Conservation (phyloP, 1,140 invertebrate genomes). For the Drosophila littoralis region DNA sequence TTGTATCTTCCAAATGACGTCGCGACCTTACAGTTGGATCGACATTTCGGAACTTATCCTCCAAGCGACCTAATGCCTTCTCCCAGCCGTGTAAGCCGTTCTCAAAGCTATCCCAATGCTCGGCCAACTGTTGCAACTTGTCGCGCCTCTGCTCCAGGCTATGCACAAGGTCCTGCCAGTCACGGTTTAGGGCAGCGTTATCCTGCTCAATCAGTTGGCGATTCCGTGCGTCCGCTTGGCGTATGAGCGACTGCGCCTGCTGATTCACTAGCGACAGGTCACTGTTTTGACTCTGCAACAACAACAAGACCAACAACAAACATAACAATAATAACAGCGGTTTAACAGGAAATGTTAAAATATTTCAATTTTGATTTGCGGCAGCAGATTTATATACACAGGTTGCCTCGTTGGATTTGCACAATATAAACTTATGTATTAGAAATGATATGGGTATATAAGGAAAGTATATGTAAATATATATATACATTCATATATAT, state of each 20-base stretch:
- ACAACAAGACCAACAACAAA: slow-evolving; percentile 13
- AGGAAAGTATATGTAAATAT: slow-evolving; percentile 4
- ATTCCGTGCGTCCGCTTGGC: slow-evolving; percentile 87
- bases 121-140: slow-evolving; percentile 87
- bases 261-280: slow-evolving; percentile 86
- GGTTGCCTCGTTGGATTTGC: not conserved
- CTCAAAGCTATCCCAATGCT: slow-evolving; percentile 92
- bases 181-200: slow-evolving; percentile 87
- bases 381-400: not conserved
- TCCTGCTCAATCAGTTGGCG: slow-evolving; percentile 87
- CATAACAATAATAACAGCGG: slow-evolving; percentile 19
- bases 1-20: slow-evolving; percentile 89
- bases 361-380: slow-evolving; percentile 6
- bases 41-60: slow-evolving; percentile 90
- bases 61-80: slow-evolving; percentile 86
- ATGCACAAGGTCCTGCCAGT: slow-evolving; percentile 91
- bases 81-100: slow-evolving; percentile 88
- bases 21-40: slow-evolving; percentile 90
- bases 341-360: not conserved
- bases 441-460: slow-evolving; percentile 9
- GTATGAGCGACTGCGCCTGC: slow-evolving; percentile 87
- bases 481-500: slow-evolving; percentile 8
- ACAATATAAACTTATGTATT: slow-evolving; percentile 2
- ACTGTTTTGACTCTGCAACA: slow-evolving; percentile 75
- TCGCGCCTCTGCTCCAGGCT: slow-evolving; percentile 88